Conservation (phyloP, 1,140 invertebrate genomes). For the Drosophila sulfurigaster region DNA sequence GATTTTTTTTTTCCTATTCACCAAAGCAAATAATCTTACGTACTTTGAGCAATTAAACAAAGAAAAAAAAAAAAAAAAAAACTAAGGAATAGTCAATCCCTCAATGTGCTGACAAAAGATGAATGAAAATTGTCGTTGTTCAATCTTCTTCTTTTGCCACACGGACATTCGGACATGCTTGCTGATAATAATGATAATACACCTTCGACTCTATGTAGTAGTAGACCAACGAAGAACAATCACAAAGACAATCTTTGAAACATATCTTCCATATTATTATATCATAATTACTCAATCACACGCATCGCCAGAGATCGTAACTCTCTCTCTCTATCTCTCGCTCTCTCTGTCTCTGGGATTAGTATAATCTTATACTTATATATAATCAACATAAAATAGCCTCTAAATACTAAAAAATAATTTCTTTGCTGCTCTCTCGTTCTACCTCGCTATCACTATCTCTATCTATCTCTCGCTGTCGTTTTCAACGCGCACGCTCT, state of each 20-base stretch:
- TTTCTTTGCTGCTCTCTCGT: conserved; percentile 62
- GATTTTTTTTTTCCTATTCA: not conserved
- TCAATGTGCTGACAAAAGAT: not conserved
- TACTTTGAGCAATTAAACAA: not conserved
- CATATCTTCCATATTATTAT: conserved; percentile 4
- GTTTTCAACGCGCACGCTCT: conserved; percentile 76
- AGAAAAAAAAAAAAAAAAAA: not conserved
- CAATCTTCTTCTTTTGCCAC: not conserved
- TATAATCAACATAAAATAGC: conserved; percentile 63
- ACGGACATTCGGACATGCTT: conserved; percentile 3
- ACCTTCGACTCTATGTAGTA: not conserved
- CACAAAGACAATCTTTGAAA: conserved; percentile 5
- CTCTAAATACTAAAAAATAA: conserved; percentile 84
- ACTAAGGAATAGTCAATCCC: not conserved
- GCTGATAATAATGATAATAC: not conserved
- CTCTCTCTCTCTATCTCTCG: too few relatives aligned
- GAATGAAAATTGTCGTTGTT: not conserved
- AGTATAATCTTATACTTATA: conserved; percentile 2
- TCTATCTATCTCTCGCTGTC: conserved; percentile 56
- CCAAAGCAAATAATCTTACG: not conserved
- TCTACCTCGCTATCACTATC: conserved; percentile 29
- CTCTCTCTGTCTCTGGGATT: not conserved
- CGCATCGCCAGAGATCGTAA: not conserved
- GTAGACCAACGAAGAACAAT: conserved; percentile 3
- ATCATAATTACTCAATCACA: conserved; percentile 5